These are phyloP conservation scores for Neocrepidodera transversa DNA, from an alignment of 2,888 invertebrate genomes.

Conservation along the genomic window DNA sequence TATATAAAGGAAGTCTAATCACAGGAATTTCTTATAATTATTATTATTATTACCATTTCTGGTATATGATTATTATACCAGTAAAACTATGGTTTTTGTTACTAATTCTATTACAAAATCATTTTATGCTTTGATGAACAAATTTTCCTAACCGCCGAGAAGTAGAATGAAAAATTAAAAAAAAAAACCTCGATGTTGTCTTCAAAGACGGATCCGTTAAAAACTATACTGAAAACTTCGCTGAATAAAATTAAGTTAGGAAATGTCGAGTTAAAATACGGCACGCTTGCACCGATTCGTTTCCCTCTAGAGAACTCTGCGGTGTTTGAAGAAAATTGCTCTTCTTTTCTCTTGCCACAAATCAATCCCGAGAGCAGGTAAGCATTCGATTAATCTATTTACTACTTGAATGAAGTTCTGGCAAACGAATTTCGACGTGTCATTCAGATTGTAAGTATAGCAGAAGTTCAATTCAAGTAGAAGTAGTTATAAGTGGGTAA, in stretches of 20 bases:
- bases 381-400: slow-evolving; percentile 42
- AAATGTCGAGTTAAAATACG: background rate
- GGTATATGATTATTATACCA: no score
- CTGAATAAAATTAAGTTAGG: slow-evolving; percentile 5
- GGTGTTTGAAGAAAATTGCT: slow-evolving; percentile 29
- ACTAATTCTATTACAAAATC: no score
- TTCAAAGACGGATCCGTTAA: background rate
- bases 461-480: background rate
- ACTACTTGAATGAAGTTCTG: slow-evolving; percentile 24
- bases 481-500: background rate
- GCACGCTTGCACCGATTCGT: background rate
- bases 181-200: background rate
- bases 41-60: no score
- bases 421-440: slow-evolving; percentile 18
- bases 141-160: background rate
- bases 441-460: slow-evolving; percentile 11
- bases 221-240: slow-evolving; percentile 2
- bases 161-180: background rate
- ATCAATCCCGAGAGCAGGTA: slow-evolving; percentile 38
- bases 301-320: background rate
- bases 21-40: no score
- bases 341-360: slow-evolving; percentile 30
- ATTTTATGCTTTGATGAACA: background rate
- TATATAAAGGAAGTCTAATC: no score
- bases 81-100: no score